phyloP scores from a whole-genome alignment of 2,888 invertebrate species.

The Drosophila atripex region DNA sequence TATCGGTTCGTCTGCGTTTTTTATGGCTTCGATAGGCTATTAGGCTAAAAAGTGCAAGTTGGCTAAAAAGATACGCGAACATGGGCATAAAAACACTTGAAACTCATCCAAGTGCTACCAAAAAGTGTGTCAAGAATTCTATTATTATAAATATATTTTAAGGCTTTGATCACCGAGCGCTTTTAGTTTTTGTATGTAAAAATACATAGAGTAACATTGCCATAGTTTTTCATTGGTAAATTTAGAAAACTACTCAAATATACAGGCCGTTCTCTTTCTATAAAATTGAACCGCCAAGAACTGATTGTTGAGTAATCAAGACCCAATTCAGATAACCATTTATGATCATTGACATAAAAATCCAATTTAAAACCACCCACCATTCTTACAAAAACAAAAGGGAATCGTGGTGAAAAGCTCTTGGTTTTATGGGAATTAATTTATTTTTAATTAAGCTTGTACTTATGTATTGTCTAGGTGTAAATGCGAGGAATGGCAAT shows the following conservation, averaged over 20 bases:
- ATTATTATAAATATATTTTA: no score
- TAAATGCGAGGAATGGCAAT: conserved; percentile 29
- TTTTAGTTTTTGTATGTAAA: no score
- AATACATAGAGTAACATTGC: no score
- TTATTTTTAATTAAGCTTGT: conserved; percentile 54
- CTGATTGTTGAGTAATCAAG: background rate
- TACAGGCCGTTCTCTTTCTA: no score
- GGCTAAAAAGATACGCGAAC: conserved; percentile 1
- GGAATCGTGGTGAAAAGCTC: conserved; percentile 8
- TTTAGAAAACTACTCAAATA: background rate
- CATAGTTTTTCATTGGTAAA: no score
- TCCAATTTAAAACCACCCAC: background rate
- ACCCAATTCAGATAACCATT: background rate
- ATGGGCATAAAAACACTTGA: conserved; percentile 1
- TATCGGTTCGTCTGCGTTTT: conserved; percentile 17
- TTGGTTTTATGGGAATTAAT: conserved; percentile 34
- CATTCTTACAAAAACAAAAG: background rate
- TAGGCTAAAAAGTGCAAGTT: conserved; percentile 25
- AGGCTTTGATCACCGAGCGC: no score
- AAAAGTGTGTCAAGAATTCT: background rate
- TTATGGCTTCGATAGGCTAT: background rate
- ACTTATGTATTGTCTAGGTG: conserved; percentile 20
- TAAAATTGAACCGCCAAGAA: no score
- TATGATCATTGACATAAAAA: background rate
- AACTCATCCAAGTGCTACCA: background rate